Conservation (phyloP, 2,888 invertebrate species). For the Agriopis leucophaearia region DNA sequence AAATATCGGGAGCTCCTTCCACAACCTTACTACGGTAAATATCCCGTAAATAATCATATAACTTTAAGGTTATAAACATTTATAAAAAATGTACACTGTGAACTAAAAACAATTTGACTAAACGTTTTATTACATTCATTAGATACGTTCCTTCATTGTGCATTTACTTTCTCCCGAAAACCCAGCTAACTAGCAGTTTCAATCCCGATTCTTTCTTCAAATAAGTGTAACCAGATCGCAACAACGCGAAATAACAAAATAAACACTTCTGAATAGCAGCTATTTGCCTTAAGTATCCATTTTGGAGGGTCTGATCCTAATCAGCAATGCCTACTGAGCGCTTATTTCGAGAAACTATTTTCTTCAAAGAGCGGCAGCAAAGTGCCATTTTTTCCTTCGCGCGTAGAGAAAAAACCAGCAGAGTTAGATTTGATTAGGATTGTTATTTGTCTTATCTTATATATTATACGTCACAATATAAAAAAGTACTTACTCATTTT, state of each 20-base stretch:
- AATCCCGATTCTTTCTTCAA: slow-evolving; percentile 17
- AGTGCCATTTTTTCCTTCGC: not conserved
- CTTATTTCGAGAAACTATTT: slow-evolving; percentile 29
- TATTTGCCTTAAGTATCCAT: slow-evolving; percentile 33
- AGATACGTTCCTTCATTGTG: not conserved
- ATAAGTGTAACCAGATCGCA: slow-evolving; percentile 24
- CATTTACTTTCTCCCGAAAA: not conserved
- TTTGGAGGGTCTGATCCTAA: slow-evolving; percentile 34
- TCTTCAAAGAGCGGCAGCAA: slow-evolving; percentile 1
- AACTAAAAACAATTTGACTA: not conserved
- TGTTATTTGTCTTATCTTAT: too few relatives aligned
- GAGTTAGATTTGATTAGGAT: too few relatives aligned
- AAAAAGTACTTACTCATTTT: too few relatives aligned
- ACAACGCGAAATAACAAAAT: slow-evolving; percentile 38
- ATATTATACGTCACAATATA: too few relatives aligned
- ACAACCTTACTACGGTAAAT: too few relatives aligned
- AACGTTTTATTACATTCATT: not conserved
- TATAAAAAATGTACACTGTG: too few relatives aligned
- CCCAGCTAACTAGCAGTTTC: slow-evolving; percentile 17
- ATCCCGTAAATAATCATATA: too few relatives aligned
- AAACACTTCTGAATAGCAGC: slow-evolving; percentile 33
- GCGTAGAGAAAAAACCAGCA: not conserved
- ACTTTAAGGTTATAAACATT: too few relatives aligned
- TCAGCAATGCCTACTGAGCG: slow-evolving; percentile 29
- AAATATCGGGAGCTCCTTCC: too few relatives aligned